Conservation (phyloP, 2,888 invertebrate species). For the Tinea pellionella region DNA sequence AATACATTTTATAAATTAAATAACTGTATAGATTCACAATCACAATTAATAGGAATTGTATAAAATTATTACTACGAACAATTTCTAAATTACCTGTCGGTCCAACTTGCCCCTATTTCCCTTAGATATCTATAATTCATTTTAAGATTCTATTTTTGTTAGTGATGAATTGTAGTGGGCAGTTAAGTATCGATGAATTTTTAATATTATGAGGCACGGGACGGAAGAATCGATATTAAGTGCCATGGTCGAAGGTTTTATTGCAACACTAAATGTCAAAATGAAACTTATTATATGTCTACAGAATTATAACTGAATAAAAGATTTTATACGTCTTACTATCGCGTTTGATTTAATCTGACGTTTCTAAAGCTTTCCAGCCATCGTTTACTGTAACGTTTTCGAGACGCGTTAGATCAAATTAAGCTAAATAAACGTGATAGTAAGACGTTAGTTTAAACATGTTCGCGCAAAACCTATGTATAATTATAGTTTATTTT, state of each 20-base stretch:
- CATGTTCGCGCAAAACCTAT: no score
- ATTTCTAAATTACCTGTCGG: not conserved
- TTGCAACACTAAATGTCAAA: not conserved
- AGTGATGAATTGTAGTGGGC: conserved; percentile 36
- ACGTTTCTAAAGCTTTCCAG: no score
- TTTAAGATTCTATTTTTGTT: conserved; percentile 26
- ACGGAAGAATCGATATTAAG: conserved; percentile 58
- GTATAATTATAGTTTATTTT: no score
- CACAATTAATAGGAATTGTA: not conserved
- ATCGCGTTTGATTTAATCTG: no score
- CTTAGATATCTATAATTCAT: not conserved
- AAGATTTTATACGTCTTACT: no score
- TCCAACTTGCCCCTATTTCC: not conserved
- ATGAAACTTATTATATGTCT: no score
- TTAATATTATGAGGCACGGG: conserved; percentile 55
- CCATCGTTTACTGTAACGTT: no score
- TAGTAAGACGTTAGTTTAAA: no score
- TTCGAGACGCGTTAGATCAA: no score
- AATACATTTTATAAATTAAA: not conserved
- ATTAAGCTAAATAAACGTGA: no score
- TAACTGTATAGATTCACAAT: not conserved
- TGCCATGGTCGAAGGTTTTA: conserved; percentile 9
- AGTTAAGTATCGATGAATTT: conserved; percentile 58
- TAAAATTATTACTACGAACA: not conserved
- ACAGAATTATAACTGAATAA: no score